Evolutionary conservation across 2,888 invertebrate species (phyloP).

Genomic region (Volucella inflata): DNA sequence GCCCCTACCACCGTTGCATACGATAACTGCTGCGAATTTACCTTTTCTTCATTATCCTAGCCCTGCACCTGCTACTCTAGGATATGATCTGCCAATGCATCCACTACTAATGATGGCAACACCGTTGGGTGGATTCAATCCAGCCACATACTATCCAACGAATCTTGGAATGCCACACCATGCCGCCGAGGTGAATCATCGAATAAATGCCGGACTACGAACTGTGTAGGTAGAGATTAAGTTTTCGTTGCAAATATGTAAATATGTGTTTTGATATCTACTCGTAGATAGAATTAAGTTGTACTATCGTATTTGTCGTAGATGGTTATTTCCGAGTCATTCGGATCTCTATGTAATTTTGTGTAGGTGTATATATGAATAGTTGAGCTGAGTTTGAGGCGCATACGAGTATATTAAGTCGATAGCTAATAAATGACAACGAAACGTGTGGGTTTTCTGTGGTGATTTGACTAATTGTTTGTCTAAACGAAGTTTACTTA

Average conservation of each 20-base stretch:
- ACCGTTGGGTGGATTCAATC: constrained; percentile 80
- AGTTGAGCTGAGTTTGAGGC: constrained; percentile 1
- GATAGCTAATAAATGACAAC: not conserved
- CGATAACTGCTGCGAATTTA: constrained; percentile 80
- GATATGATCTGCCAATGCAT: constrained; percentile 82
- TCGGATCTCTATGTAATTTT: constrained; percentile 6
- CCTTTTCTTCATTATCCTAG: constrained; percentile 81
- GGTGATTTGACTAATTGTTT: constrained; percentile 36
- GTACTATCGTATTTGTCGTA: not conserved
- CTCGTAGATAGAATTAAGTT: constrained; percentile 38
- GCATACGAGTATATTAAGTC: no score
- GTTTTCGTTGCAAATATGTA: constrained; percentile 47
- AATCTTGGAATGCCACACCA: constrained; percentile 78
- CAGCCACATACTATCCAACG: constrained; percentile 80
- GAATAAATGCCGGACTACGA: constrained; percentile 80
- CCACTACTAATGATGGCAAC: constrained; percentile 83
- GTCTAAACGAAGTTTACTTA: constrained; percentile 10
- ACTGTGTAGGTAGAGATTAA: constrained; percentile 78
- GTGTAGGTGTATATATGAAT: constrained; percentile 38
- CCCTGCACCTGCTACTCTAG: constrained; percentile 76
- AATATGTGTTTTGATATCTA: constrained; percentile 52
- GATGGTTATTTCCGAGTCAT: constrained; percentile 2
- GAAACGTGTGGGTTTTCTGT: constrained; percentile 30
- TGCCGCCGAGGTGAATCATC: constrained; percentile 79
- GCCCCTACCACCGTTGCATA: constrained; percentile 81